Base-by-base conservation (phyloP, 2,797 vertebrate genomes). In the Ciconia nigra region DNA sequence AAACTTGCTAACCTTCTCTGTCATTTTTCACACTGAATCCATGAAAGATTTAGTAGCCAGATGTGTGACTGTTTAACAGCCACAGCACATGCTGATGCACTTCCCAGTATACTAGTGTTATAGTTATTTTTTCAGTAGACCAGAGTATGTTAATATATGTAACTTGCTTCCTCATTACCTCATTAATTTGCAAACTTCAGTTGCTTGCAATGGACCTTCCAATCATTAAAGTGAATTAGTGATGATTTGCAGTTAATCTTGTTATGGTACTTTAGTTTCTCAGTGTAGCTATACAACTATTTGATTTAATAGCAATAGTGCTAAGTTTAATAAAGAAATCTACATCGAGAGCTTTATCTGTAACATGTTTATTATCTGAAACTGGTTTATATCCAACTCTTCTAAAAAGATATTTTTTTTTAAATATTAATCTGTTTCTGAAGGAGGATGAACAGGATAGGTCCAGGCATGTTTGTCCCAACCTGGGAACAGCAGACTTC, bases 181-280 rank as follows among this genome's bases (percentile, higher is more conserved):
- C 80, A 8, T 67, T 92, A 51, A 94, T 95, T 90, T 69, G 77
- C 69, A 82, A 46, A 90, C 86, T 90, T 91, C 51, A 79, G 44
- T 73, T 74, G 74, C 87, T 89, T 37, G 78, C 84, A 71, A 29
- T 41, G 84, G 90, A 61, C 59, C 66, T 82, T 91, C 80, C 83
- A 91, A 7, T 85, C 85, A 51, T 71, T 93, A 35, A 72, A 71
- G 85, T 84, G 91, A 94, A 87, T 97, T 90, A 92, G 89, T 44
- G 90, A 91, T 87, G 88, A 85, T 90, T 67, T 95, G 61, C 46
- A 39, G 41, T 85, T 97, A 92, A 96, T 92, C 94, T 94, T 72
- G 86, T 95, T 92, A 96, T 42, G 82, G 90, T 25, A n/a, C 77
- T 91, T 96, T 37, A 84, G 84, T 81, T 96, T 83, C 78, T 93